Evolutionary conservation across 2,113 vertebrate genomes (phyloP).

Genomic region (Oncorhynchus mykiss): DNA sequence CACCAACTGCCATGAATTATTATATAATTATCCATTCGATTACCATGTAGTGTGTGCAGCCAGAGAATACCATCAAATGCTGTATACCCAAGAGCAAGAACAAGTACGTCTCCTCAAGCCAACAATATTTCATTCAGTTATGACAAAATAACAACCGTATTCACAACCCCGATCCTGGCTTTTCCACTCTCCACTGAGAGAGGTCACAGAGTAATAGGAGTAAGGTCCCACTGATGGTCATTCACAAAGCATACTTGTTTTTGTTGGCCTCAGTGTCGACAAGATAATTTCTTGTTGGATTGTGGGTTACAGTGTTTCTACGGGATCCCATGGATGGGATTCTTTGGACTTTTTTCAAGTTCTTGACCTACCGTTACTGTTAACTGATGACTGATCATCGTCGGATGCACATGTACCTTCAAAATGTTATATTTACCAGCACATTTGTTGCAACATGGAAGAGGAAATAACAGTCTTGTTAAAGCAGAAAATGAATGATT

Average conservation of each 20-base stretch:
- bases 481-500: not conserved
- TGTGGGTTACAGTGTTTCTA: conserved; percentile 29
- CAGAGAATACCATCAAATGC: conserved; percentile 44
- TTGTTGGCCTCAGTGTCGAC: conserved; percentile 43
- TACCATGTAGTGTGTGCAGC: conserved; percentile 13
- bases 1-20: not conserved
- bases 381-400: too few relatives aligned
- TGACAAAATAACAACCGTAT: conserved; percentile 37
- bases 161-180: conserved; percentile 29
- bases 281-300: conserved; percentile 35
- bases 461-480: not conserved
- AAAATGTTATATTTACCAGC: not conserved
- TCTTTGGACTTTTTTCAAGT: conserved; percentile 7
- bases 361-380: conserved; percentile 7
- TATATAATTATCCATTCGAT: too few relatives aligned
- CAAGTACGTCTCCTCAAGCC: conserved; percentile 27
- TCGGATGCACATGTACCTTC: not conserved
- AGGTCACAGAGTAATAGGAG: conserved; percentile 27
- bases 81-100: conserved; percentile 14
- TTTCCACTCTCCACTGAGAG: conserved; percentile 37
- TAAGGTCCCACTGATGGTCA: conserved; percentile 25
- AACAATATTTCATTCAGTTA: conserved; percentile 49
- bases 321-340: conserved; percentile 48
- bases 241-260: conserved; percentile 34
- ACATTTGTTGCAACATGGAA: not conserved